Percentiles rank a stretch among this genome's conserved stretches.
phyloP scores from a whole-genome alignment of 2,888 invertebrate genomes.

The Lamproptera curius region DNA sequence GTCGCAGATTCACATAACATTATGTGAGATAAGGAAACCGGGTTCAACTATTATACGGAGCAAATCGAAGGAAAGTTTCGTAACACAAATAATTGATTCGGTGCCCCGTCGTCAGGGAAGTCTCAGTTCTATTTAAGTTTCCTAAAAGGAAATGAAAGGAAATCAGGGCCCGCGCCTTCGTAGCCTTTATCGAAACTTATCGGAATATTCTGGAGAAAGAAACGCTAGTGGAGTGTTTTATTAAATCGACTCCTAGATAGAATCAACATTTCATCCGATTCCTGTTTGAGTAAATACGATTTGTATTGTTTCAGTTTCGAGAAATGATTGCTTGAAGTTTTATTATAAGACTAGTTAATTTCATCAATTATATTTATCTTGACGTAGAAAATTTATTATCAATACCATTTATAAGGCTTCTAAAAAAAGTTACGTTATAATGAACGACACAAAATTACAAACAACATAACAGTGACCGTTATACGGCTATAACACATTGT shows the following conservation, averaged over 20 bases:
- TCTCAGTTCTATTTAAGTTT: conserved; percentile 77
- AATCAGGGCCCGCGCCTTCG: conserved; percentile 66
- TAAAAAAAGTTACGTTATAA: too few relatives aligned
- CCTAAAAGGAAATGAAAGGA: conserved; percentile 77
- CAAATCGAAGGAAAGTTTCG: conserved; percentile 62
- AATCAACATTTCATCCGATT: conserved; percentile 39
- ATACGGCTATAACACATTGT: too few relatives aligned
- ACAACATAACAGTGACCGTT: too few relatives aligned
- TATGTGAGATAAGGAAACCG: conserved; percentile 48
- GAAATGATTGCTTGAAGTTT: too few relatives aligned
- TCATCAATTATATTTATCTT: too few relatives aligned
- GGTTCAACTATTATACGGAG: conserved; percentile 44
- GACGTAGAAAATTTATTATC: too few relatives aligned
- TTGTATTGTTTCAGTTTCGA: too few relatives aligned
- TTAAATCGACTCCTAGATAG: conserved; percentile 52
- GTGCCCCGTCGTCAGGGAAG: conserved; percentile 68
- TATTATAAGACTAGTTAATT: too few relatives aligned
- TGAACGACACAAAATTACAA: too few relatives aligned
- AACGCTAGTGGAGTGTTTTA: conserved; percentile 50
- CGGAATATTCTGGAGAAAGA: conserved; percentile 58
- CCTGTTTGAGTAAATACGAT: too few relatives aligned
- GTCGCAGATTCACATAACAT: conserved; percentile 36
- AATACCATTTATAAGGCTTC: too few relatives aligned
- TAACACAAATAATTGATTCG: conserved; percentile 75
- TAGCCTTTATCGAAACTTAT: conserved; percentile 71